Evolutionary conservation across 2,888 invertebrate species (phyloP), one percentile per base, ranked within the genome.

Genomic region (Xylota segnis): DNA sequence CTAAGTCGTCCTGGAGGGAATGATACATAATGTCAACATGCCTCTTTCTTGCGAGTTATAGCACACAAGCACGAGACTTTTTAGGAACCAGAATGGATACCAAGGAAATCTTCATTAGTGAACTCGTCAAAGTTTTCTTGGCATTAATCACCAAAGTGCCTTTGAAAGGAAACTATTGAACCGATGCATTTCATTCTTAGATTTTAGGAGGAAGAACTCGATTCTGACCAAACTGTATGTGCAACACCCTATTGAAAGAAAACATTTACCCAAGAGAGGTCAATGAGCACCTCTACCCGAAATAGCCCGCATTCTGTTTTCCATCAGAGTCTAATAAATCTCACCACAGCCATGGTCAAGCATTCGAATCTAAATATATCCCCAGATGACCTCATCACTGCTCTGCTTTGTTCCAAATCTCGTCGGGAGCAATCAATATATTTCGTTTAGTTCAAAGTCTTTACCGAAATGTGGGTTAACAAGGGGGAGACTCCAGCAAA

Each of bases 341-440:
- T 29, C 29, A 14, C 12, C 59, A 47, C 34, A 12, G 3, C 27
- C 27, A 27, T 23, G 56, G 18, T 27, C 37, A 65, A 29, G n/a
- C 50, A 47, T 12, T 68, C 52, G 29, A 10, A 18, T 77, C 68
- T 70, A 70, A 78, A 63, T 52, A 63, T 71, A 78, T 27, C 66
- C 14, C 23, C 29, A 43, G 27, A 63, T 78, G 70, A 71, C 70
- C 70, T 78, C 78, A 71, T 56, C 23, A n/a, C 52, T 40, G 58
- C n/a, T 43, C 3, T 1, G 2, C 18, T 10, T 37, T 40, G 9
- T 58, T 47, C 1, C 40, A 32, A 32, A 40, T 14, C 34, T 27
- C 18, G 50, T 45, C 37, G 9, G 12, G 5, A 34, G n/a, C 40
- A 72, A 61, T 61, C 61, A 56, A 16, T 40, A 59, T 27, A 27